A percentile compares a stretch with the other conserved stretches of the same genome.
Conservation (phyloP, 1,140 invertebrate genomes). For the Neoseiulus cucumeris region DNA sequence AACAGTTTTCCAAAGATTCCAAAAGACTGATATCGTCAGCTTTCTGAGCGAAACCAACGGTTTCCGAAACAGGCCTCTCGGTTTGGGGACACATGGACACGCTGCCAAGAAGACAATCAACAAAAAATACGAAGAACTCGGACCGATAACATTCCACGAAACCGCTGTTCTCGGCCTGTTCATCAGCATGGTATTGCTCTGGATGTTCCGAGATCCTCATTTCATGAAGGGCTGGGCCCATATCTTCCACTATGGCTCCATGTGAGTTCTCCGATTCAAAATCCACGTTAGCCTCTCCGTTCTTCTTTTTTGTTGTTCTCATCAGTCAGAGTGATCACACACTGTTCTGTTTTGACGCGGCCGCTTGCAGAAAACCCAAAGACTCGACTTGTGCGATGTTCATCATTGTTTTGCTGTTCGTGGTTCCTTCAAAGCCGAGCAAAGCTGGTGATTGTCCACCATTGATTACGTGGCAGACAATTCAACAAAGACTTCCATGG, state of each 20-base stretch:
- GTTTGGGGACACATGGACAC: constrained; percentile 5
- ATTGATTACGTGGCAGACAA: constrained; percentile 25
- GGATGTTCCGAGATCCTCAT: constrained; percentile 67
- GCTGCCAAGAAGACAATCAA: constrained; percentile 30
- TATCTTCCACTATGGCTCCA: background rate
- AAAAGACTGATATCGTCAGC: no score
- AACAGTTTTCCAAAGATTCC: no score
- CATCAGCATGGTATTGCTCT: constrained; percentile 52
- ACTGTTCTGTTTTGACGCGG: no score
- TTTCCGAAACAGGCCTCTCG: constrained; percentile 1
- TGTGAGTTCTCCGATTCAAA: background rate
- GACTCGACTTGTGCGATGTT: constrained; percentile 61
- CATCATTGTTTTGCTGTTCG: constrained; percentile 53
- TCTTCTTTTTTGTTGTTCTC: background rate
- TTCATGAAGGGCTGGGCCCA: constrained; percentile 55
- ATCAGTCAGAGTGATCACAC: background rate
- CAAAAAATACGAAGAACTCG: constrained; percentile 50
- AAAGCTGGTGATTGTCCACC: constrained; percentile 13
- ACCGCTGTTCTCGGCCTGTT: constrained; percentile 52
- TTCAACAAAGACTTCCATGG: constrained; percentile 31
- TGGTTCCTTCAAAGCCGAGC: constrained; percentile 46
- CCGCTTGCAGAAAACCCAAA: constrained; percentile 26
- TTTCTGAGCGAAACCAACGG: no score
- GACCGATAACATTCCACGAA: constrained; percentile 57
- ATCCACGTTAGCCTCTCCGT: background rate